Conservation (phyloP, 2,113 vertebrate species). For the Triplophysa tibetana region DNA sequence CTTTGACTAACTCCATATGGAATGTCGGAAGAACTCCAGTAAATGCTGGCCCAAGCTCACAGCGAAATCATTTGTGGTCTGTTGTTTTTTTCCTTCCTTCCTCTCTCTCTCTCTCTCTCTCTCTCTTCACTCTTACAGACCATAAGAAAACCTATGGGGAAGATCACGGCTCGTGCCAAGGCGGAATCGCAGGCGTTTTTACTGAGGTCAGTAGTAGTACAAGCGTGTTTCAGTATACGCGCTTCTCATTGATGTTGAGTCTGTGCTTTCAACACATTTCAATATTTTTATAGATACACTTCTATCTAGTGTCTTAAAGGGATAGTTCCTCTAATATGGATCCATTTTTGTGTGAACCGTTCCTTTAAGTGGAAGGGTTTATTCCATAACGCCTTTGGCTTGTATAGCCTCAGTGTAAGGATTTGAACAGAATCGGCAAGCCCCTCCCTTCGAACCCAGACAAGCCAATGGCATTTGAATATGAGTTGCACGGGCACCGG, state of each 20-base stretch:
- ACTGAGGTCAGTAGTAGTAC: conserved; percentile 81
- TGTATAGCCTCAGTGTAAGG: neutral
- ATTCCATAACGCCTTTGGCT: neutral
- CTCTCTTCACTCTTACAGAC: conserved; percentile 77
- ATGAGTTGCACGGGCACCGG: no score
- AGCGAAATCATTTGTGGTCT: conserved; percentile 73
- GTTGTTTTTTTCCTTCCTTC: conserved; percentile 54
- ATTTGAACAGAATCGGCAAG: neutral
- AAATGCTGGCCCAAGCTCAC: conserved; percentile 72
- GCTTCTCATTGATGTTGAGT: conserved; percentile 17
- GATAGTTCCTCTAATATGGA: no score
- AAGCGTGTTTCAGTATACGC: conserved; percentile 47
- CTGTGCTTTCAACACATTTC: neutral
- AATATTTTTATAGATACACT: no score
- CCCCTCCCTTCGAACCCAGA: no score
- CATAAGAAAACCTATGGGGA: conserved; percentile 99
- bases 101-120: conserved; percentile 46
- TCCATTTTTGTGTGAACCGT: neutral
- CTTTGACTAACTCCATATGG: conserved; percentile 78
- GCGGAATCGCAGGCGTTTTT: conserved; percentile 93
- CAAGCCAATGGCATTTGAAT: no score
- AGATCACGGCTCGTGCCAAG: conserved; percentile 98
- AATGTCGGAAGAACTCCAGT: conserved; percentile 76
- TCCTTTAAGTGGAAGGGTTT: neutral
- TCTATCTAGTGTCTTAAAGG: no score